phyloP scores from a whole-genome alignment of 1,140 invertebrate genomes.

The Aphelenchoides avenae region DNA sequence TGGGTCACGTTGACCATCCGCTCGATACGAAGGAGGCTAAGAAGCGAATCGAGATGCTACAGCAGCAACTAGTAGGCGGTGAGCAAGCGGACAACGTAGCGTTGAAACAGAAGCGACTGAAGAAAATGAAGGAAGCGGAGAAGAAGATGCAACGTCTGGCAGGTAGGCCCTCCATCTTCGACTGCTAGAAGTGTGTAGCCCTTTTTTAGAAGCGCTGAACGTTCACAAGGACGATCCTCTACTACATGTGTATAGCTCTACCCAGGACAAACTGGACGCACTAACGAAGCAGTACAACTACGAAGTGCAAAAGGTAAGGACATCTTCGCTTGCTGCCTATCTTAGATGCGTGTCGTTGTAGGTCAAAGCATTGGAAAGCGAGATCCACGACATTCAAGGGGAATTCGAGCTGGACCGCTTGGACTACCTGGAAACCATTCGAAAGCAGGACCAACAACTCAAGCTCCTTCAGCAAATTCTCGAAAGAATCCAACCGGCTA shows the following conservation, averaged over 20 bases:
- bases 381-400: conserved; percentile 74
- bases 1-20: conserved; percentile 18
- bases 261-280: conserved; percentile 71
- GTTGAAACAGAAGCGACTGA: conserved; percentile 66
- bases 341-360: no score
- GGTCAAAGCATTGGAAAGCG: conserved; percentile 68
- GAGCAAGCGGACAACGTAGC: conserved; percentile 70
- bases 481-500: conserved; percentile 69
- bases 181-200: conserved; percentile 9
- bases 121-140: conserved; percentile 70
- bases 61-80: conserved; percentile 68
- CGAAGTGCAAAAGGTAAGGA: conserved; percentile 68
- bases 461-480: conserved; percentile 71
- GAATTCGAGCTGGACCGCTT: conserved; percentile 79
- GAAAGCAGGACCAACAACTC: conserved; percentile 71
- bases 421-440: conserved; percentile 78
- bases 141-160: conserved; percentile 65
- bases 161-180: conserved; percentile 44
- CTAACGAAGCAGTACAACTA: conserved; percentile 71
- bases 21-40: conserved; percentile 48
- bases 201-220: conserved; percentile 65
- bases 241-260: conserved; percentile 71
- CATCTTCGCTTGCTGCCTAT: no score
- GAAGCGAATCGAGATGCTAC: conserved; percentile 66
- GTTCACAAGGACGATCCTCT: conserved; percentile 71